Evolutionary conservation across 2,888 invertebrate genomes (phyloP).

Genomic region (Epistrophella euchroma): DNA sequence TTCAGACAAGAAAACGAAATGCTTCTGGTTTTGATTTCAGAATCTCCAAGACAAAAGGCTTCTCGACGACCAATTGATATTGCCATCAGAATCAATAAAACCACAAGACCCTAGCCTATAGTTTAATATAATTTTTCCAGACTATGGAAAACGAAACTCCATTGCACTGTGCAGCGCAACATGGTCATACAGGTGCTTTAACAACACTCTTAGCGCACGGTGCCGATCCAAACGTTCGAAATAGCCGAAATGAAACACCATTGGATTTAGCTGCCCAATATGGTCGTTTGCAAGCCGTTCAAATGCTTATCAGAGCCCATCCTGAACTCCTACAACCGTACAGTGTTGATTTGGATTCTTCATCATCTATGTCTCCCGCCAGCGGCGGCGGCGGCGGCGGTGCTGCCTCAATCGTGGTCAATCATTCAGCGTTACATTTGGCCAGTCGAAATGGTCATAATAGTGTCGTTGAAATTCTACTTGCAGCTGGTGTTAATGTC

Average conservation of each 20-base stretch:
- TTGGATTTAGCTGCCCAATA: slow-evolving; percentile 97
- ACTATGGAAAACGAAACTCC: slow-evolving; percentile 96
- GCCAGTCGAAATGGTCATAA: slow-evolving; percentile 97
- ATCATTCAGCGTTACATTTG: slow-evolving; percentile 95
- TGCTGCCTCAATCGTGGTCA: slow-evolving; percentile 77
- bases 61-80: background rate
- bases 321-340: slow-evolving; percentile 92
- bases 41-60: background rate
- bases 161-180: slow-evolving; percentile 96
- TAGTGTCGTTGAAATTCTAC: slow-evolving; percentile 91
- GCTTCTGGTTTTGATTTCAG: background rate
- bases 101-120: background rate
- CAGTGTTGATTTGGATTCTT: slow-evolving; percentile 80
- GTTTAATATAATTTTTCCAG: slow-evolving; percentile 83
- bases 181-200: slow-evolving; percentile 94
- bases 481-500: slow-evolving; percentile 94
- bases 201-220: slow-evolving; percentile 92
- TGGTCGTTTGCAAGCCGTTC: slow-evolving; percentile 93
- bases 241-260: slow-evolving; percentile 94
- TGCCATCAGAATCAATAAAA: background rate
- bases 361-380: background rate
- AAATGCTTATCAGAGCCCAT: slow-evolving; percentile 92
- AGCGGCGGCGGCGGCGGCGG: too few species aligned
- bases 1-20: background rate
- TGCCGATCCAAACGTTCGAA: slow-evolving; percentile 94